Evolutionary conservation across 2,888 invertebrate species (phyloP), one percentile per base, ranked within the genome.

Genomic region (Synergus japonicus): DNA sequence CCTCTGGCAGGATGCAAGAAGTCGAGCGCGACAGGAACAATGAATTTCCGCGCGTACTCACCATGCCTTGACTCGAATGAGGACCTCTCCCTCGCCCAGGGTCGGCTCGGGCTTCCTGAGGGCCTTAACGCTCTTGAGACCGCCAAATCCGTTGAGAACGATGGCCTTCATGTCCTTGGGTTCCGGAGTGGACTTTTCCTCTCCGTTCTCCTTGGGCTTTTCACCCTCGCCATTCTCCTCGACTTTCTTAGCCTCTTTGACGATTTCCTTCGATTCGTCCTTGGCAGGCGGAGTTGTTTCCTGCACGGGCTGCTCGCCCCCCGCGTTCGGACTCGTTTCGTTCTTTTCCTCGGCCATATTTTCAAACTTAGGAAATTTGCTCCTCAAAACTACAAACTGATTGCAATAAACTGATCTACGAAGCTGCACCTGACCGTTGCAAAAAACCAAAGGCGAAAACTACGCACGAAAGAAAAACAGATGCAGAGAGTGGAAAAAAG

Each of bases 41-140:
- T 63, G 44, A 73, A 73, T 73, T 73, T 73, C 73, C 73, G 49
- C 15, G 76, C 54, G 82, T 82, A 95, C 97, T 96, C 90, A 97
- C 97, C 97, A 97, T 89, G 97, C 96, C 92, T 96, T 96, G 79
- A 97, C 97, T 86, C 96, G 94, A 89, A 97, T 96, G 81, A 97
- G 94, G 83, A 97, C 96, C 92, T 97, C 96, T 87, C 96, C 96
- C 90, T 96, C 95, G 86, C 93, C 94, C 79, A 94, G 91, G 86
- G 95, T 93, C 63, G 96, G 96, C 91, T 97, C 96, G 43, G 96
- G 96, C 90, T 96, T 96, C 92, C 95, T 96, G 89, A 95, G 94
- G 85, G 96, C 95, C 93, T 97, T 97, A 87, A 97, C 96, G 91
- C 96, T 95, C 92, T 97, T 97, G 83, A 97, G 93, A 65, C 97